These are phyloP conservation scores for Bicyclus anynana DNA, from an alignment of 1,140 invertebrate genomes.

Conservation along the genomic window DNA sequence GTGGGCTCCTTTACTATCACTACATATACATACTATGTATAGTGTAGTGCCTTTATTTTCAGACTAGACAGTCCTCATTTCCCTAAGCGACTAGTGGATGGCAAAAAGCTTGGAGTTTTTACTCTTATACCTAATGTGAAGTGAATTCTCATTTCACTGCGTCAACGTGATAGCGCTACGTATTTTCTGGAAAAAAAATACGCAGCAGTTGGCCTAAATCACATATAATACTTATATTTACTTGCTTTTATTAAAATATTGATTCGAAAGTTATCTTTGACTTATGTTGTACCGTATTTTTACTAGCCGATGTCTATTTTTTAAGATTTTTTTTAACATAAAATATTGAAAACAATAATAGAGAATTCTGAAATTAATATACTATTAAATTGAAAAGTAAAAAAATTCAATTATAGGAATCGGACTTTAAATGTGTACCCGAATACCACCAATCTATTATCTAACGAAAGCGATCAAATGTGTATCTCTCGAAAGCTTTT, in stretches of 20 bases:
- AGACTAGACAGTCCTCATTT: neutral
- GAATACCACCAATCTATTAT: neutral
- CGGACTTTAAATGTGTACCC: too few relatives aligned
- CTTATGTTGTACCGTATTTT: too few relatives aligned
- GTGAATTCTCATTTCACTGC: neutral
- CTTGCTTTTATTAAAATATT: neutral
- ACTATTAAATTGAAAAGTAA: too few relatives aligned
- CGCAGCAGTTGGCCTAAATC: neutral
- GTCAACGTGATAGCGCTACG: neutral
- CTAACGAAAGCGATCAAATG: neutral
- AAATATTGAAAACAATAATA: neutral
- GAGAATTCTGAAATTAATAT: too few relatives aligned
- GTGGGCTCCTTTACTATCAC: too few relatives aligned
- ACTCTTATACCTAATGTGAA: neutral
- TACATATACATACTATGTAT: neutral
- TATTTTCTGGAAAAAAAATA: neutral
- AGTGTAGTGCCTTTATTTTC: neutral
- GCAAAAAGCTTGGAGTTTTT: neutral
- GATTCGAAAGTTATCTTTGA: too few relatives aligned
- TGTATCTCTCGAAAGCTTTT: neutral
- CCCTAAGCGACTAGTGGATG: neutral
- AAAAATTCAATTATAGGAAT: too few relatives aligned
- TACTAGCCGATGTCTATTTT: too few relatives aligned
- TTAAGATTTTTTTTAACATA: neutral
- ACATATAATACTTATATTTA: neutral